Conservation (phyloP, 2,797 vertebrate genomes). For the Girardinus metallicus region DNA sequence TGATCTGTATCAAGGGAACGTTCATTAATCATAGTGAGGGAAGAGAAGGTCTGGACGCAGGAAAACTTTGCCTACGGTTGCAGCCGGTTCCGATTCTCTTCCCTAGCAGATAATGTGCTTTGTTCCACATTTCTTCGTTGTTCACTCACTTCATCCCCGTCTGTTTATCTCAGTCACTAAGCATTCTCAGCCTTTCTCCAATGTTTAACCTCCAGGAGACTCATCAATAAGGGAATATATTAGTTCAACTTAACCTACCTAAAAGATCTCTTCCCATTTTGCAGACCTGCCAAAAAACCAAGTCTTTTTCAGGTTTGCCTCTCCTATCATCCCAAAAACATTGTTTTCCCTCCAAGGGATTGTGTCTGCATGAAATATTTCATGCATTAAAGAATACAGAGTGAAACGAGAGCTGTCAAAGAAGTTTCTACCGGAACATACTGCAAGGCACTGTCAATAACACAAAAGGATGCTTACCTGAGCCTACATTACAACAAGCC, state of each 20-base stretch:
- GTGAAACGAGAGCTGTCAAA: neutral
- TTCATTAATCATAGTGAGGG: slow-evolving; percentile 64
- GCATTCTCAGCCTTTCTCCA: slow-evolving; percentile 16
- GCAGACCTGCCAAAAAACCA: slow-evolving; percentile 17
- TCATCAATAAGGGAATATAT: slow-evolving; percentile 40
- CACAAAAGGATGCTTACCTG: neutral
- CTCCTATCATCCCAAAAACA: neutral
- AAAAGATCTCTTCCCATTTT: slow-evolving; percentile 17
- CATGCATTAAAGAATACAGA: neutral
- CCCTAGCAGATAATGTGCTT: slow-evolving; percentile 32
- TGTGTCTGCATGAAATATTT: neutral
- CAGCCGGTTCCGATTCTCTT: slow-evolving; percentile 21
- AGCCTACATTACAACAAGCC: neutral
- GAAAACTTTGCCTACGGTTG: slow-evolving; percentile 13
- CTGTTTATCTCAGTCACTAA: slow-evolving; percentile 19
- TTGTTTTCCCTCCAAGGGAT: neutral
- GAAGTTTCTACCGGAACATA: neutral
- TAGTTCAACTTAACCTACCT: slow-evolving; percentile 5
- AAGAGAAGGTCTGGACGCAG: slow-evolving; percentile 19
- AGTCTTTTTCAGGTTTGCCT: neutral
- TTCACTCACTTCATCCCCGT: slow-evolving; percentile 4
- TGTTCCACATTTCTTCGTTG: slow-evolving; percentile 27
- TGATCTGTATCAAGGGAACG: slow-evolving; percentile 35
- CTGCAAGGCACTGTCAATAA: neutral
- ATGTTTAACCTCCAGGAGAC: slow-evolving; percentile 25